These are phyloP conservation scores for Diplodus sargus DNA, from an alignment of 2,797 vertebrate species.

Conservation along the genomic window DNA sequence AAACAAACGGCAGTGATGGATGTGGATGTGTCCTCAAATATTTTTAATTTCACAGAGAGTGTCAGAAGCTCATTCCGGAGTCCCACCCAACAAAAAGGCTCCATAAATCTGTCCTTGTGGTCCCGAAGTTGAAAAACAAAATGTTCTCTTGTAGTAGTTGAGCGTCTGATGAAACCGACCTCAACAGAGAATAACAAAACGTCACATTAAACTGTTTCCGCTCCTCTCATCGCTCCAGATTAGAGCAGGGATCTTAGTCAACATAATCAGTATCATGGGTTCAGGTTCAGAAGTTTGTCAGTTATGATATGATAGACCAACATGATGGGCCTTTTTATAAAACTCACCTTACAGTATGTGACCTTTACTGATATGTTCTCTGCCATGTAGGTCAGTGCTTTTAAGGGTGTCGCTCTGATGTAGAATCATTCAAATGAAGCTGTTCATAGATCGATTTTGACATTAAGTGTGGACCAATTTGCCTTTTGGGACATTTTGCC, in stretches of 20 bases:
- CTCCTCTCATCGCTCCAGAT: not conserved
- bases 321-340: not conserved
- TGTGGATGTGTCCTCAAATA: slow-evolving; percentile 38
- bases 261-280: not conserved
- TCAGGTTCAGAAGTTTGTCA: not conserved
- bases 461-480: not conserved
- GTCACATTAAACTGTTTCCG: not conserved
- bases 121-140: slow-evolving; percentile 54
- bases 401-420: not conserved
- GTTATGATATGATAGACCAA: no score
- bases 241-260: not conserved
- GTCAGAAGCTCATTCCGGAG: slow-evolving; percentile 44
- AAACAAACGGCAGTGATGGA: slow-evolving; percentile 26
- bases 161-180: slow-evolving; percentile 21
- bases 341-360: not conserved
- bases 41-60: slow-evolving; percentile 46
- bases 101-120: slow-evolving; percentile 29
- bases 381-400: not conserved
- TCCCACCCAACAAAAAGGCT: slow-evolving; percentile 36
- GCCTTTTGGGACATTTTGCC: not conserved
- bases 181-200: not conserved
- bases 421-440: not conserved
- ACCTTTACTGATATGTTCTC: not conserved
- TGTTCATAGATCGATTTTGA: not conserved
- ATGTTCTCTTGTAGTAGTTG: slow-evolving; percentile 3